Evolutionary conservation across 1,140 invertebrate species (phyloP), one percentile per base, ranked within the genome.

Genomic region (Pachypsylla venusta): DNA sequence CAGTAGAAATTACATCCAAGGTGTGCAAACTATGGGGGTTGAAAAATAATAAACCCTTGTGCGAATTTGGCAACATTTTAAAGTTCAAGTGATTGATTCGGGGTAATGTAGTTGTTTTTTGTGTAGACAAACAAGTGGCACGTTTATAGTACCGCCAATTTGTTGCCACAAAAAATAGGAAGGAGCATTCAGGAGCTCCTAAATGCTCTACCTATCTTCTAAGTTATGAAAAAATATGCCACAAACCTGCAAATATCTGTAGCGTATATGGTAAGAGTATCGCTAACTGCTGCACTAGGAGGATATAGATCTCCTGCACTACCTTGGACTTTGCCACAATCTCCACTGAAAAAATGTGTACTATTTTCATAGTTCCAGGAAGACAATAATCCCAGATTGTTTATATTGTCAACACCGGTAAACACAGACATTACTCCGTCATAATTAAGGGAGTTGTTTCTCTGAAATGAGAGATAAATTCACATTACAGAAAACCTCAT

Each of bases 281-380:
- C 74, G 10, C 75, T 72, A 28, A 76, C 77, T 0, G 70, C 74
- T 57, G 79, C 66, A 63, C 77, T 70, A 2, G 79, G 79, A 0
- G 84, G 79, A 69, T 84, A 84, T 66, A 88, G 84, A 71, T 89
- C 86, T 0, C 87, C 87, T 0, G 81, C 81, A 28, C 84, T 86
- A 5, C 85, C 86, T 57, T 78, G 72, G 20, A 83, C 71, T 62
- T 71, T 53, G 63, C 76, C 76, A 64, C 78, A 79, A 25, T 75
- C 71, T 7, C 76, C 80, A 1, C 74, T 72, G 64, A 78, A 86
- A 67, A 70, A 82, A 0, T 71, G 72, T 0, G 81, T 79, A 1
- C 74, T 70, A n/a, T 78, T 76, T 22, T 73, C 70, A 60, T 83
- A 76, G 65, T 89, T 85, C 85, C 86, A 89, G 1, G 73, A 70